A percentile compares a stretch with the other conserved stretches of the same genome.
Conservation (phyloP, 2,888 invertebrate genomes). For the Macaria liturata region DNA sequence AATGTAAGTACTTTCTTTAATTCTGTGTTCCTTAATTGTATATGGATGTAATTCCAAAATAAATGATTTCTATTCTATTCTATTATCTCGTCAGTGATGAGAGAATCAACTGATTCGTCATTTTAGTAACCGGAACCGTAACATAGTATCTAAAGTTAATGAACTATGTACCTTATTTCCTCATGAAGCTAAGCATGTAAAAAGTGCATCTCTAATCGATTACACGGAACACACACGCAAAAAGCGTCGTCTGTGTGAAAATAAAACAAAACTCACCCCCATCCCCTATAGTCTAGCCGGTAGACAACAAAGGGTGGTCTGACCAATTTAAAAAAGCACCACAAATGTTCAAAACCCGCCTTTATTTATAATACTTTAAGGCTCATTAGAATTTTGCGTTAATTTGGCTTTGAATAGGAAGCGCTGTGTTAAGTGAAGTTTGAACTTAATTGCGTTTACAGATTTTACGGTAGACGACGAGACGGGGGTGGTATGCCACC, state of each 20-base stretch:
- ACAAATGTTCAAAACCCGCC: slow-evolving; percentile 34
- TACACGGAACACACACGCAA: slow-evolving; percentile 42
- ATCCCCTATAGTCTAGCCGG: slow-evolving; percentile 65
- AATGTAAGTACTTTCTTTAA: no score
- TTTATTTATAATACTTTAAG: slow-evolving; percentile 31
- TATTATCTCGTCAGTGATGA: no score
- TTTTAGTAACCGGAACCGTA: no score
- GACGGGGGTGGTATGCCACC: slow-evolving; percentile 1
- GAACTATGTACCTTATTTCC: no score
- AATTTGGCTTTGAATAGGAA: slow-evolving; percentile 52
- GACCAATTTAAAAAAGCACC: slow-evolving; percentile 45
- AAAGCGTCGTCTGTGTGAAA: slow-evolving; percentile 55
- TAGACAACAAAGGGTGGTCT: slow-evolving; percentile 77
- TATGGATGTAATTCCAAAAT: no score
- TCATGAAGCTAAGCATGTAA: slow-evolving; percentile 3
- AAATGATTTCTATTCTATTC: no score
- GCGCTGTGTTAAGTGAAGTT: slow-evolving; percentile 73
- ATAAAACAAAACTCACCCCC: slow-evolving; percentile 75
- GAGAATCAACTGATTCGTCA: no score
- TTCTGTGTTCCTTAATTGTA: no score
- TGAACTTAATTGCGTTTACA: slow-evolving; percentile 74
- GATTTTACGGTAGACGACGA: slow-evolving; percentile 63
- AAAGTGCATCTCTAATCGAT: slow-evolving; percentile 45
- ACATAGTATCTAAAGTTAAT: no score
- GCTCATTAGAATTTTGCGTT: slow-evolving; percentile 25